A percentile compares a stretch with the other conserved stretches of the same genome.
phyloP scores from a whole-genome alignment of 1,140 invertebrate genomes.

The Arion vulgaris region DNA sequence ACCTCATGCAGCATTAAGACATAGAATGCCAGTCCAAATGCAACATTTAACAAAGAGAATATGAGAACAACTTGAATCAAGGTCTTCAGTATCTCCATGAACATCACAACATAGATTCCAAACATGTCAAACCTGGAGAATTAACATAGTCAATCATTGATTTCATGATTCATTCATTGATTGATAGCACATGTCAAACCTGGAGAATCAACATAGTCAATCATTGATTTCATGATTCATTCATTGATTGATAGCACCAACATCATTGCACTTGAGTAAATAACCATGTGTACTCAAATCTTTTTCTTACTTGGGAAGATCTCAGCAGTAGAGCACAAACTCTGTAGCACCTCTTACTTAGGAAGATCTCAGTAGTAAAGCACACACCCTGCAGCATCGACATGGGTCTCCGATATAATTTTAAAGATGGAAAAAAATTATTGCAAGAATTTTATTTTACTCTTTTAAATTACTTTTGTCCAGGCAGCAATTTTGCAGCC shows the following conservation, averaged over 20 bases:
- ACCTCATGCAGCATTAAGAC: constrained; percentile 76
- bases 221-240: background rate
- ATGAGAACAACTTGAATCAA: constrained; percentile 88
- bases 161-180: background rate
- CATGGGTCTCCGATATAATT: too few relatives aligned
- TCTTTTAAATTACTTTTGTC: too few relatives aligned
- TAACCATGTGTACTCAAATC: too few relatives aligned
- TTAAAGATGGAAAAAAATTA: too few relatives aligned
- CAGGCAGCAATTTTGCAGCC: too few relatives aligned
- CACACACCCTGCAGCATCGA: too few relatives aligned
- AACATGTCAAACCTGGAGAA: constrained; percentile 71
- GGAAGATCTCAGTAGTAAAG: too few relatives aligned
- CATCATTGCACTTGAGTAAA: too few relatives aligned
- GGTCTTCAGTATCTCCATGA: constrained; percentile 88
- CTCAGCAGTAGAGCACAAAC: too few relatives aligned
- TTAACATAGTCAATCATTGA: background rate
- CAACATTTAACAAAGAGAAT: constrained; percentile 90
- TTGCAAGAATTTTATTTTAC: too few relatives aligned
- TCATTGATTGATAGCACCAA: constrained; percentile 65
- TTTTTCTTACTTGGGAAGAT: too few relatives aligned
- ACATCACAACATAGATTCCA: constrained; percentile 93
- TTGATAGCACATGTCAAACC: constrained; percentile 70
- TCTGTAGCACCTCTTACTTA: too few relatives aligned
- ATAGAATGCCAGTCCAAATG: constrained; percentile 88
- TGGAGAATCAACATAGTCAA: constrained; percentile 38